These are phyloP conservation scores for Dorcus parallelipipedus DNA, from an alignment of 2,888 invertebrate species.

Conservation along the genomic window DNA sequence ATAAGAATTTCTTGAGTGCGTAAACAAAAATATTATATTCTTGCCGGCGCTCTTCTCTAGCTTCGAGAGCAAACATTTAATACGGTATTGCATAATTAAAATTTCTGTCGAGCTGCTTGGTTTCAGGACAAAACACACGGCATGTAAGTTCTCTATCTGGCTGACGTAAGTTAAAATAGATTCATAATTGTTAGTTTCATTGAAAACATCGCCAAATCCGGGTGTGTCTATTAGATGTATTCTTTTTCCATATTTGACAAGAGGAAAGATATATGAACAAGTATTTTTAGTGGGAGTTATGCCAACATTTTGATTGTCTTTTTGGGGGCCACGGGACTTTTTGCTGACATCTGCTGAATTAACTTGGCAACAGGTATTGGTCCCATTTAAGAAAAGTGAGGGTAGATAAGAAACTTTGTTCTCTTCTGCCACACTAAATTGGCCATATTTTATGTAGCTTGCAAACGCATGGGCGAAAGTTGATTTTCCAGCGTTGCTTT, in stretches of 20 bases:
- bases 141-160: conserved; percentile 36
- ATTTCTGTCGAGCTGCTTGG: conserved; percentile 35
- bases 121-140: conserved; percentile 38
- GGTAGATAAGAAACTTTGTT: conserved; percentile 31
- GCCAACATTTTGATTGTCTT: conserved; percentile 22
- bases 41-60: conserved; percentile 39
- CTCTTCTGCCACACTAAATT: conserved; percentile 26
- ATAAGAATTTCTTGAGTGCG: conserved; percentile 34
- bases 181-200: conserved; percentile 28
- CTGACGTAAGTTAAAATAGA: conserved; percentile 34
- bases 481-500: conserved; percentile 43
- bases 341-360: too few relatives aligned
- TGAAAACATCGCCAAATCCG: conserved; percentile 33
- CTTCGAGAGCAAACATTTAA: conserved; percentile 39
- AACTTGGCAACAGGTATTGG: conserved; percentile 28
- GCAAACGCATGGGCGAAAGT: conserved; percentile 42
- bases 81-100: conserved; percentile 38
- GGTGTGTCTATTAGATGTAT: conserved; percentile 42
- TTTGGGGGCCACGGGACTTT: conserved; percentile 22
- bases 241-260: conserved; percentile 16
- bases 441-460: conserved; percentile 35
- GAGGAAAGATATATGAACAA: conserved; percentile 64
- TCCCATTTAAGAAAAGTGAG: conserved; percentile 32
- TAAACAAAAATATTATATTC: conserved; percentile 43
- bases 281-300: conserved; percentile 27